Conservation (phyloP, 2,888 invertebrate genomes). For the Meghimatium bilineatum region DNA sequence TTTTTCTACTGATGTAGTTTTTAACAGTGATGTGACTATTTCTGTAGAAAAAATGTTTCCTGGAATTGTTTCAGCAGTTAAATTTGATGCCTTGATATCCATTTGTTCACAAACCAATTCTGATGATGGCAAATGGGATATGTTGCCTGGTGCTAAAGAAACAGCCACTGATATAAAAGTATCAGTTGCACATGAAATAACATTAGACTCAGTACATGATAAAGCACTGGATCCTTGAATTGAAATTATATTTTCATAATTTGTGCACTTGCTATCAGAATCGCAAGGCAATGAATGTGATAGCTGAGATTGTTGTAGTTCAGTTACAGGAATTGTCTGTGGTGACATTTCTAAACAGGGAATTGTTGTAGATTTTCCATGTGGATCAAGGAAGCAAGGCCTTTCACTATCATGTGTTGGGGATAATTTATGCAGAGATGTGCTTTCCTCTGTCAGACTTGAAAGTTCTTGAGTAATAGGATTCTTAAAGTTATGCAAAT, state of each 20-base stretch:
- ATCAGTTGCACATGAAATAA: background rate
- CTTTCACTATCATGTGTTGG: background rate
- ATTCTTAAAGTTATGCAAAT: background rate
- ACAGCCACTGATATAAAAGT: background rate
- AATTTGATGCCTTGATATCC: background rate
- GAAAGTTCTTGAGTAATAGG: background rate
- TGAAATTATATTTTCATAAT: background rate
- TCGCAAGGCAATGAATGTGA: background rate
- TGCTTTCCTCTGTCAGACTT: background rate
- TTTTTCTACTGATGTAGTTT: background rate
- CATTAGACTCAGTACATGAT: background rate
- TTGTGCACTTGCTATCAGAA: background rate
- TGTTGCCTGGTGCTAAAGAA: background rate
- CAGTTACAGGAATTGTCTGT: background rate
- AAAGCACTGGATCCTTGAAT: background rate
- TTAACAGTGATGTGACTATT: background rate
- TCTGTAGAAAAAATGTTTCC: background rate
- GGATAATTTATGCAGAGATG: background rate
- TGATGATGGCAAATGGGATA: background rate
- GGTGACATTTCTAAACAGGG: background rate
- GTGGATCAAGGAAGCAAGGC: background rate
- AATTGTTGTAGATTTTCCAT: background rate
- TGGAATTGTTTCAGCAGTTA: background rate
- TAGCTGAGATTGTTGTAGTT: background rate
- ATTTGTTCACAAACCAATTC: constrained; percentile 11